These are phyloP conservation scores for Cordilura impudica DNA, from an alignment of 2,888 invertebrate genomes.

Conservation along the genomic window DNA sequence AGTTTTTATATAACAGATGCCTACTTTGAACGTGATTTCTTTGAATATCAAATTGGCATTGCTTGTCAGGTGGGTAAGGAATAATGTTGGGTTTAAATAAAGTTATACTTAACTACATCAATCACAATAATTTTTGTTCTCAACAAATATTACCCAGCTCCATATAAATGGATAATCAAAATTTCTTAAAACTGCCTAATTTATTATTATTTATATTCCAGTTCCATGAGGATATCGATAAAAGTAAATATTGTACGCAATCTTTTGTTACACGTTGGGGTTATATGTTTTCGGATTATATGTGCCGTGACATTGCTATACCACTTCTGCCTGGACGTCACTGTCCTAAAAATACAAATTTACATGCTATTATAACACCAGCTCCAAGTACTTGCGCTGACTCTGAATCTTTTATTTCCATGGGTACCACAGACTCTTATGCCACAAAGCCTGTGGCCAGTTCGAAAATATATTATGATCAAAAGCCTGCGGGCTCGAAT, in stretches of 20 bases:
- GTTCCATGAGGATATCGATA: conserved; percentile 77
- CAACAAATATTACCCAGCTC: too few species aligned
- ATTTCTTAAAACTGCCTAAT: background rate
- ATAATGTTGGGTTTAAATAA: background rate
- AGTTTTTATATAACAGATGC: conserved; percentile 69
- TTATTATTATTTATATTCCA: conserved; percentile 63
- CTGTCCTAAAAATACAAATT: conserved; percentile 70
- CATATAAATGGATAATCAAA: too few species aligned
- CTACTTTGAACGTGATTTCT: conserved; percentile 71
- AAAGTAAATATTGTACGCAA: conserved; percentile 76
- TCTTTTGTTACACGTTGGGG: conserved; percentile 78
- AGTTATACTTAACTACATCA: too few species aligned
- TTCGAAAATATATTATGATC: conserved; percentile 65
- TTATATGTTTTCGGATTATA: conserved; percentile 78
- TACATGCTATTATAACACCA: conserved; percentile 60
- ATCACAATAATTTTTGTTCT: too few species aligned
- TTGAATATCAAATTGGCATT: conserved; percentile 72
- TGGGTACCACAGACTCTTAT: conserved; percentile 63
- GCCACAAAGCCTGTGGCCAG: conserved; percentile 65
- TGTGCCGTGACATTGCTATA: conserved; percentile 77
- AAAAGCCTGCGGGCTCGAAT: conserved; percentile 59
- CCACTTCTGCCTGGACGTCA: conserved; percentile 77
- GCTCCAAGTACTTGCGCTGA: conserved; percentile 58
- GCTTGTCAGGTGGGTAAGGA: conserved; percentile 74
- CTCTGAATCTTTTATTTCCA: conserved; percentile 62